Percentiles rank a stretch among this genome's conserved stretches.
Conservation (phyloP, 2,797 vertebrate species). For the Scarus forsteni region DNA sequence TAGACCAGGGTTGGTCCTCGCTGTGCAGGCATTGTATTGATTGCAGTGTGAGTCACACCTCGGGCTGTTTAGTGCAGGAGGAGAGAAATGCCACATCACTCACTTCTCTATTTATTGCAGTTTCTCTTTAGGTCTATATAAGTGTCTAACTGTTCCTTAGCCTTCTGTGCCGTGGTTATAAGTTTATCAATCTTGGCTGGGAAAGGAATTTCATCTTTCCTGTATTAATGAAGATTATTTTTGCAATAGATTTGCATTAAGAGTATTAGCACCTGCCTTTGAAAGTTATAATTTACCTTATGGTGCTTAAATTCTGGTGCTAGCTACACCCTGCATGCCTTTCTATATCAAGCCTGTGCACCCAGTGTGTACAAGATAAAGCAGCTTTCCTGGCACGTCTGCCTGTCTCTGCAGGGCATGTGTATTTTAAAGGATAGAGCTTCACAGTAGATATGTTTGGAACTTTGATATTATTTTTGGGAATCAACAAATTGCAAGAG, state of each 20-base stretch:
- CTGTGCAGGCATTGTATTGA: slow-evolving; percentile 83
- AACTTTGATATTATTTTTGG: too few relatives aligned
- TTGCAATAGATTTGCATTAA: neutral
- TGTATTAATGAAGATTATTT: neutral
- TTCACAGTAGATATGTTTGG: too few relatives aligned
- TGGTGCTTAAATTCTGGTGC: slow-evolving; percentile 6
- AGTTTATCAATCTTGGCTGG: slow-evolving; percentile 7
- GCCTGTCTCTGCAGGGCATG: too few relatives aligned
- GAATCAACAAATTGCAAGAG: too few relatives aligned
- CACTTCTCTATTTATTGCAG: slow-evolving; percentile 69
- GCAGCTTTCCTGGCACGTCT: slow-evolving; percentile 11
- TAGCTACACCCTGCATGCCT: slow-evolving; percentile 8
- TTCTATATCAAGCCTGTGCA: slow-evolving; percentile 15
- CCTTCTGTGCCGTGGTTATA: slow-evolving; percentile 18
- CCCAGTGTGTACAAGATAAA: neutral
- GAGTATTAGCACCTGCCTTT: neutral
- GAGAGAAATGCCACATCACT: slow-evolving; percentile 83
- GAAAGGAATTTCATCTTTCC: neutral
- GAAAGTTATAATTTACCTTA: neutral
- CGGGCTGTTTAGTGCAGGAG: slow-evolving; percentile 80
- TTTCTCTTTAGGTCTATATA: slow-evolving; percentile 60
- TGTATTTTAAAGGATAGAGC: too few relatives aligned
- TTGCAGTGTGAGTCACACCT: slow-evolving; percentile 86
- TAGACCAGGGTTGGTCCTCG: slow-evolving; percentile 69
- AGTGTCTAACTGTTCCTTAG: slow-evolving; percentile 55